Evolutionary conservation across 2,113 vertebrate genomes (phyloP).

Genomic region (Aegithalos caudatus): DNA sequence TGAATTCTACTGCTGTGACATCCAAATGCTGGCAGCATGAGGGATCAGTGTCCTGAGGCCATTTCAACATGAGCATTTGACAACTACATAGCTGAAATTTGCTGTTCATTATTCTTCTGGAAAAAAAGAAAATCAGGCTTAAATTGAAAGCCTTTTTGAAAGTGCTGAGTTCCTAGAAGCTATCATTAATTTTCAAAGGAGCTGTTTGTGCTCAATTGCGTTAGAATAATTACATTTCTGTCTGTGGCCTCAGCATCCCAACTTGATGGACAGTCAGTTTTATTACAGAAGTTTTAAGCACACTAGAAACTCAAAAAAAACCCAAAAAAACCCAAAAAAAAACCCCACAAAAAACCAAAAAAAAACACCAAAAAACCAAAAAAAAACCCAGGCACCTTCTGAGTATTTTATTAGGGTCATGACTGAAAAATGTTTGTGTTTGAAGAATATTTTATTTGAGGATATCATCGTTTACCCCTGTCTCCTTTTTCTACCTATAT

Average conservation of each 20-base stretch:
- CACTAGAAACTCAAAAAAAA: not conserved
- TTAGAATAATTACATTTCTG: not conserved
- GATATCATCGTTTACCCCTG: not conserved
- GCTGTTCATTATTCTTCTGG: not conserved
- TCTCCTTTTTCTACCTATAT: not conserved
- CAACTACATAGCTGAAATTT: not conserved
- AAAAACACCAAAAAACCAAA: too few relatives aligned
- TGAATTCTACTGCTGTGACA: not conserved
- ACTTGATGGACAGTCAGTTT: not conserved
- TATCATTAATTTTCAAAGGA: not conserved
- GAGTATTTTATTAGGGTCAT: not conserved
- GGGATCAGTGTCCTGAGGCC: not conserved
- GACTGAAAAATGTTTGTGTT: not conserved
- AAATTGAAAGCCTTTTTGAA: not conserved
- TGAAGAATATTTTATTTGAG: not conserved
- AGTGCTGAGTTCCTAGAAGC: not conserved
- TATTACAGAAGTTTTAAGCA: not conserved
- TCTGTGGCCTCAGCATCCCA: not conserved
- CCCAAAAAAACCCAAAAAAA: too few relatives aligned
- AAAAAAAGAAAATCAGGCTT: not conserved
- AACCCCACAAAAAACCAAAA: too few relatives aligned
- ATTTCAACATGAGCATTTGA: not conserved
- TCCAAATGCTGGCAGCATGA: not conserved
- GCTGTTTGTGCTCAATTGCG: not conserved
- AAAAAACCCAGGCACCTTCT: not conserved